Evolutionary conservation across 2,113 vertebrate genomes (phyloP), one percentile per base, ranked within the genome.

Genomic region (Percina caprodes): DNA sequence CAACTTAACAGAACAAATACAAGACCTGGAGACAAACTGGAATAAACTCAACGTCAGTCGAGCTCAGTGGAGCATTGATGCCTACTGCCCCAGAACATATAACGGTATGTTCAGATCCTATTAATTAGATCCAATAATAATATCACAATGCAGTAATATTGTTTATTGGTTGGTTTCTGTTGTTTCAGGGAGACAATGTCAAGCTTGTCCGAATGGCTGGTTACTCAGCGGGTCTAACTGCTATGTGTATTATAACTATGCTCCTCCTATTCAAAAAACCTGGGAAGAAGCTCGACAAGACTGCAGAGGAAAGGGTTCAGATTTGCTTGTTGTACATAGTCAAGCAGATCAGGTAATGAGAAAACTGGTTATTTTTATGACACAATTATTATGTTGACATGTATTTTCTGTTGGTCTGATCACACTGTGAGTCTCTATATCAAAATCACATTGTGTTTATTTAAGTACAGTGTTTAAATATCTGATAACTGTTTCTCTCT

Each of bases 151-250:
- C 10, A 66, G 2, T 0, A 4, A 67, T 49, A 3, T 6, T 63
- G 13, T 21, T 73, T 48, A 21, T 56, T 42, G 1, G 3, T 33
- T 48, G 54, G 9, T 51, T 0, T 49, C 42, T 35, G 19, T 49
- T 21, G 12, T 78, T 83, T 54, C 68, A 88, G 84, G 0, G 0
- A 45, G 51, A 73, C 0, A 0, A 1, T 89, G 86, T 58, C 0
- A 0, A 0, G 0, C 54, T 58, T 91, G 90, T 79, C 42, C 0
- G 33, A 0, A 0, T 0, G 26, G 30, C 5, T 91, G 88, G 86
- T 0, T 0, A 0, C 0, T 0, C 0, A 0, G 0, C 0, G 0
- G 8, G 12, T 15, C 46, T 51, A 78, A 45, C 63, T 91, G 88
- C 33, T 86, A 81, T 51, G 9, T 0, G 0, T 0, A 30, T 66